These are phyloP conservation scores for Drosophila kokeensis DNA, from an alignment of 2,888 invertebrate species.

Conservation along the genomic window DNA sequence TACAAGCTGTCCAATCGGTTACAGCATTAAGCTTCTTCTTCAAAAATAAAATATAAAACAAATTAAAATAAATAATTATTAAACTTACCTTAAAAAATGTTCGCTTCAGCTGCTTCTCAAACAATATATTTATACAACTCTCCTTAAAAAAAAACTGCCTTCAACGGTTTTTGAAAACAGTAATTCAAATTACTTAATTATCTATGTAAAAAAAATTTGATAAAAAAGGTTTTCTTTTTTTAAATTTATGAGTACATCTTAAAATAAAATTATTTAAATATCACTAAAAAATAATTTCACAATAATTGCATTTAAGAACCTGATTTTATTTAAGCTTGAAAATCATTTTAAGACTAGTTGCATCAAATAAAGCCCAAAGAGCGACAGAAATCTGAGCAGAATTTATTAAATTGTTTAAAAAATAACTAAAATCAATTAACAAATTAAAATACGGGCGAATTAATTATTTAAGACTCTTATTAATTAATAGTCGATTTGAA, in stretches of 20 bases:
- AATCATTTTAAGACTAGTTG: not conserved
- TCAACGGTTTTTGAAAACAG: not conserved
- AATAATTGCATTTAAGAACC: not conserved
- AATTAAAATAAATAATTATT: not conserved
- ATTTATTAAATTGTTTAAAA: not conserved
- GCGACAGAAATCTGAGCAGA: not conserved
- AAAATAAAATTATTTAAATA: too few relatives aligned
- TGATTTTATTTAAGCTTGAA: not conserved
- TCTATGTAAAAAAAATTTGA: not conserved
- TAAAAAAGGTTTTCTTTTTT: too few relatives aligned
- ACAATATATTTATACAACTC: not conserved
- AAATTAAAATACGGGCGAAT: not conserved
- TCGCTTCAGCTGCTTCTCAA: not conserved
- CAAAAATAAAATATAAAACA: not conserved
- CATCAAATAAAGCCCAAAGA: not conserved
- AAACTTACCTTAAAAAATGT: not conserved
- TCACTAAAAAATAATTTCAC: not conserved
- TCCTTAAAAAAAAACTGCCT: not conserved
- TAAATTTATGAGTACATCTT: too few relatives aligned
- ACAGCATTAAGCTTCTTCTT: not conserved
- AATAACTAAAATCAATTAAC: not conserved
- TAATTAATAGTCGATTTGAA: not conserved
- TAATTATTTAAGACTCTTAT: not conserved
- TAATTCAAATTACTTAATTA: not conserved
- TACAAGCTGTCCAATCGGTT: not conserved